Evolutionary conservation across 37 sponge, comb jelly and placozoan genomes (phyloP), one percentile per base, ranked within the genome.

Genomic region (Mnemiopsis leidyi): DNA sequence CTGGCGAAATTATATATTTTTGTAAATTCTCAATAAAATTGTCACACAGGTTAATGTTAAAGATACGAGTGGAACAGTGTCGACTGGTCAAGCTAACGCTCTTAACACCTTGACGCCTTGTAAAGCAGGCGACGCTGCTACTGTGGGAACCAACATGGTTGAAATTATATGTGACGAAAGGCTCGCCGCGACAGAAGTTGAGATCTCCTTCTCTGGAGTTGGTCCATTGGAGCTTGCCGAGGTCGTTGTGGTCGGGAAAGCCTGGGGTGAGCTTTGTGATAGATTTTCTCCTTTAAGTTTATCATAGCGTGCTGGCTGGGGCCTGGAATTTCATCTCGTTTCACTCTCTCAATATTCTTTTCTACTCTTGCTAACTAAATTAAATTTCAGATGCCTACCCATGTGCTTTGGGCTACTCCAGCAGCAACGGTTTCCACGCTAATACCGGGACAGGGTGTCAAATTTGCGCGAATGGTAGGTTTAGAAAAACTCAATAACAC

Each of bases 201-300:
- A 23, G 7, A 28, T 79, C 21, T 23, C 3, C 5, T 7, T 3
- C 3, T n/a, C 30, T 28, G 34, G 82, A 13, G 36, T 29, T 9
- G 37, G 3, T 29, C 16, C 36, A 2, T n/a, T n/a, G n/a, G 36
- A 79, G 7, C 29, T 79, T 1, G 82, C 82, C 7, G 82, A 79
- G 21, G 82, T 79, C 5, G 82, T 79, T 35, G 37, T 79, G 7
- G 82, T 79, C 36, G 82, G 82, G 23, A 36, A 36, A 36, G 21
- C 35, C 3, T 79, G 82, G 82, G 82, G 82, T 79, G 3, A 79
- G 82, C 20, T n/a, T 13, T 71, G 30, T 71, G 7, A n/a, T n/a
- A 67, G 20, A 67, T 67, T 13, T 21, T 67, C 20, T 20, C 68
- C 13, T 13, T 20, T 21, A 20, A 67, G 20, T 67, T 21, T 67